Conservation (phyloP, 2,888 invertebrate species). For the Drosophila aldrichi region DNA sequence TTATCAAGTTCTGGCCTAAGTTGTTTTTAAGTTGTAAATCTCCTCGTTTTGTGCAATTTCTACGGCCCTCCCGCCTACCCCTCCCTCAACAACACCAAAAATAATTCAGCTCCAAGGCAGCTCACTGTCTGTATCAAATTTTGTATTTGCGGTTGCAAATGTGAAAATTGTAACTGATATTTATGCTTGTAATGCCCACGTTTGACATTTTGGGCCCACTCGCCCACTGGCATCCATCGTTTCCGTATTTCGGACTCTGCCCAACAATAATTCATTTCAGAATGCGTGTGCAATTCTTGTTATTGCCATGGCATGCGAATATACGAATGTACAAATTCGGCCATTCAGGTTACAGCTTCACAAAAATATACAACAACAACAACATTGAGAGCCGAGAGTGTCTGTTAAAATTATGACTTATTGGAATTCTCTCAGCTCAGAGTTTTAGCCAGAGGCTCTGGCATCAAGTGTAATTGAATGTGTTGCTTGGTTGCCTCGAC, state of each 20-base stretch:
- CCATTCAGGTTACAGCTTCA: constrained; percentile 33
- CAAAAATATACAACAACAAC: constrained; percentile 25
- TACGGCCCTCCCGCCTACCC: neutral
- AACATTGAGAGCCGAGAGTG: constrained; percentile 26
- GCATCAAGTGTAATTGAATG: constrained; percentile 51
- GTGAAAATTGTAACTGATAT: constrained; percentile 78
- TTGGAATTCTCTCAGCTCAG: constrained; percentile 43
- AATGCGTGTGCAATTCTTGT: constrained; percentile 54
- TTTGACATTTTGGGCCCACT: constrained; percentile 64
- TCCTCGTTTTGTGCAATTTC: constrained; percentile 72
- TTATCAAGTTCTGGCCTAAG: constrained; percentile 77
- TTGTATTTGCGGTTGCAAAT: constrained; percentile 63
- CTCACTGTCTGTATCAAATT: constrained; percentile 55
- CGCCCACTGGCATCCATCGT: constrained; percentile 8
- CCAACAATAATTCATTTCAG: constrained; percentile 74
- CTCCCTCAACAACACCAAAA: constrained; percentile 18
- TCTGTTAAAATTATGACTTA: constrained; percentile 52
- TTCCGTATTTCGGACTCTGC: constrained; percentile 36
- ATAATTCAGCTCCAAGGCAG: constrained; percentile 16
- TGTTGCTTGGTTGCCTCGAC: constrained; percentile 35
- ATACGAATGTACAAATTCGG: constrained; percentile 42
- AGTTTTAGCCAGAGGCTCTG: neutral
- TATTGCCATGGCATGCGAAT: constrained; percentile 31
- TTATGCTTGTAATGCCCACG: constrained; percentile 74
- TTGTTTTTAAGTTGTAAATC: constrained; percentile 82